A percentile compares a stretch with the other conserved stretches of the same genome.
phyloP scores from a whole-genome alignment of 2,888 invertebrate genomes.

The Eucera pruinosa region DNA sequence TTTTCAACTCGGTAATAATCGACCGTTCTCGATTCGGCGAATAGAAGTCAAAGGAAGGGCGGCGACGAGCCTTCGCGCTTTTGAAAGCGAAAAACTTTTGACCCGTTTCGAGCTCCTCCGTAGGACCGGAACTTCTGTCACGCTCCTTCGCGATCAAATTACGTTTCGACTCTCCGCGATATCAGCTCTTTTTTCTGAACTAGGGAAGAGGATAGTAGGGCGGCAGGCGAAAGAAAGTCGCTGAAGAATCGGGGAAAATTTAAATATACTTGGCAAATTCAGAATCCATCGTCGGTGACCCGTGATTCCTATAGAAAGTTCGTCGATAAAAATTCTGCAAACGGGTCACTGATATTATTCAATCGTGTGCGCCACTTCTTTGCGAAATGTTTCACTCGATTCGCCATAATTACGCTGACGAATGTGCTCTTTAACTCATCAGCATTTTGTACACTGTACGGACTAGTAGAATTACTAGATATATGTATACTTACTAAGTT shows the following conservation, averaged over 20 bases:
- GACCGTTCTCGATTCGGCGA: slow-evolving; percentile 26
- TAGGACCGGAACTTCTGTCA: slow-evolving; percentile 62
- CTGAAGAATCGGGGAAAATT: slow-evolving; percentile 44
- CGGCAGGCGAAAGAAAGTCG: neutral
- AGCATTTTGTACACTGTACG: neutral
- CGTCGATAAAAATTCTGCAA: slow-evolving; percentile 21
- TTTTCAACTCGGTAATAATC: slow-evolving; percentile 63
- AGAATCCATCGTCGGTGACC: slow-evolving; percentile 29
- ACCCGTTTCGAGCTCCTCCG: slow-evolving; percentile 48
- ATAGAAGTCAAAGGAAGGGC: slow-evolving; percentile 15
- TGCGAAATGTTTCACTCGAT: neutral
- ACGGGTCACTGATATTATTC: slow-evolving; percentile 20
- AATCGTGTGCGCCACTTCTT: slow-evolving; percentile 1
- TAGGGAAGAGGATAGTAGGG: neutral
- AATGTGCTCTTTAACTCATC: neutral
- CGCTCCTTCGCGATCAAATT: slow-evolving; percentile 56
- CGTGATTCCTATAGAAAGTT: slow-evolving; percentile 20
- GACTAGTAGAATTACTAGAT: too few species aligned
- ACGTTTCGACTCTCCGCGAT: slow-evolving; percentile 59
- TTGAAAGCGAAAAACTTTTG: slow-evolving; percentile 55
- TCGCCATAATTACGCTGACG: slow-evolving; percentile 6
- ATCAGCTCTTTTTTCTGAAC: slow-evolving; percentile 13
- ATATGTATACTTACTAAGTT: too few species aligned
- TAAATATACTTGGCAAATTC: slow-evolving; percentile 39
- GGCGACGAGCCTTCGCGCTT: slow-evolving; percentile 19